Percentiles rank a stretch among this genome's conserved stretches.
Conservation (phyloP, 37 sponge, comb jelly and placozoan species). For the Dysidea cf. avara region DNA sequence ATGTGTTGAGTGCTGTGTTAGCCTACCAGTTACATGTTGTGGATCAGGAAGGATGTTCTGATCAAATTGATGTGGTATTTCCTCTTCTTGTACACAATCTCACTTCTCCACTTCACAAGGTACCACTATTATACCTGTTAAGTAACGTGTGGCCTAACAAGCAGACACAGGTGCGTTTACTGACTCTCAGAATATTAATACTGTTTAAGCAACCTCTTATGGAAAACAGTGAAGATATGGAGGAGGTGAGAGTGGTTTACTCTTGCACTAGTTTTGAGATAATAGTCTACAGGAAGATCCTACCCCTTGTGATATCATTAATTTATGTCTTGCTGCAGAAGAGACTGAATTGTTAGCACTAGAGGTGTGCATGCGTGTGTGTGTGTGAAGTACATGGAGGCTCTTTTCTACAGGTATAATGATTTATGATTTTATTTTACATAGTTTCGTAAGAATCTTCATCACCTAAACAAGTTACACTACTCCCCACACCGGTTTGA, state of each 20-base stretch:
- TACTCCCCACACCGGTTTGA: conserved; percentile 17
- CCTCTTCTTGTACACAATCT: neutral
- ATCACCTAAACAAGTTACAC: conserved; percentile 48
- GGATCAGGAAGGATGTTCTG: neutral
- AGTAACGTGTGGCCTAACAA: too few species aligned
- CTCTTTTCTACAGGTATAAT: neutral
- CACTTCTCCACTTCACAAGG: too few species aligned
- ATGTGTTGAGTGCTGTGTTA: neutral
- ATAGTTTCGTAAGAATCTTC: conserved; percentile 59
- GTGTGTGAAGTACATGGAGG: neutral
- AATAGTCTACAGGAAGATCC: neutral
- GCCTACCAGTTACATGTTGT: too few species aligned
- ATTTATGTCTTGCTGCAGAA: neutral
- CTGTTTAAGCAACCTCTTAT: conserved; percentile 40
- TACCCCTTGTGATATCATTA: neutral
- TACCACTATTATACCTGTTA: too few species aligned
- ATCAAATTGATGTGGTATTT: neutral
- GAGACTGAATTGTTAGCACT: neutral
- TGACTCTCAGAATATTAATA: conserved; percentile 53
- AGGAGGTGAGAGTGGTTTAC: neutral
- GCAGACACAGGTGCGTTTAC: conserved; percentile 40
- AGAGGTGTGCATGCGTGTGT: neutral
- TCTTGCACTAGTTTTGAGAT: neutral
- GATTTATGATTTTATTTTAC: neutral
- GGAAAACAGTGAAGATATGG: neutral